A percentile compares a stretch with the other conserved stretches of the same genome.
phyloP scores from a whole-genome alignment of 1,140 invertebrate genomes.

The Chironomus tepperi region DNA sequence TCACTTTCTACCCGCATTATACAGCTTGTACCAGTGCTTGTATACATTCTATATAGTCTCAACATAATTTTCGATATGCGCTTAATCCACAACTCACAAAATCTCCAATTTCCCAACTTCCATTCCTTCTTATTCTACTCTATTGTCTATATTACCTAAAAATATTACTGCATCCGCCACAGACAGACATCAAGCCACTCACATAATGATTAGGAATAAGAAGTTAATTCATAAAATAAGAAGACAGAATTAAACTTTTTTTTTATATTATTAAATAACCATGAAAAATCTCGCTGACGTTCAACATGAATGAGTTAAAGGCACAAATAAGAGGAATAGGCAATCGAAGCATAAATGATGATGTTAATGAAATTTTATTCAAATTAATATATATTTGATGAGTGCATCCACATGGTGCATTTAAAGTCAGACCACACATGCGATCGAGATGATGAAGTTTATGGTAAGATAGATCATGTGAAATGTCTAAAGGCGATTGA shows the following conservation, averaged over 20 bases:
- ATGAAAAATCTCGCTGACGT: not conserved
- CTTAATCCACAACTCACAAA: no score
- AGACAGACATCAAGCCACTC: not conserved
- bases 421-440: not conserved
- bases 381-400: not conserved
- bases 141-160: not conserved
- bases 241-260: not conserved
- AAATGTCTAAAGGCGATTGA: not conserved
- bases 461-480: not conserved
- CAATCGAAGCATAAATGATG: not conserved
- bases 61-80: no score
- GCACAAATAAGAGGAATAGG: not conserved
- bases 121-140: no score
- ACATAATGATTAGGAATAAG: not conserved
- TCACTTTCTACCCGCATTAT: no score
- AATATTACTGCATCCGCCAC: not conserved
- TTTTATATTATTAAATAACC: constrained; percentile 15
- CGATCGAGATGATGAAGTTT: not conserved
- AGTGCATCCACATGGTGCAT: not conserved
- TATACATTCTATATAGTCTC: no score
- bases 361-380: constrained; percentile 22
- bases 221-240: not conserved
- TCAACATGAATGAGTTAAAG: not conserved
- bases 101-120: no score
- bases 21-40: no score